Evolutionary conservation across 2,888 invertebrate genomes (phyloP).

Genomic region (Bedellia somnulentella): DNA sequence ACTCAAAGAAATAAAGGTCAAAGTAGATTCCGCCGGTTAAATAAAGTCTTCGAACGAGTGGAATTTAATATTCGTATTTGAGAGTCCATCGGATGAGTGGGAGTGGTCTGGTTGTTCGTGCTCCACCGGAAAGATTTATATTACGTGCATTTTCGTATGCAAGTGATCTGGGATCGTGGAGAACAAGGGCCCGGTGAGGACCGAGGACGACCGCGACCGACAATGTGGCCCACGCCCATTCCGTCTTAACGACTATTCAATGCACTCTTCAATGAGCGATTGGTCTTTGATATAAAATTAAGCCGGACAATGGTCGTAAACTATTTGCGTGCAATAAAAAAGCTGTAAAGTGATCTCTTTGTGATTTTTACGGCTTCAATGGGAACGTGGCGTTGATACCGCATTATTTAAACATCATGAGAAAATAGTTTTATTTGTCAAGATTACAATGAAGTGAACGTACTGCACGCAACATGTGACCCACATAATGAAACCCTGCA

Average conservation of each 20-base stretch:
- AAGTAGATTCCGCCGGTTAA: conserved; percentile 16
- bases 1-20: neutral
- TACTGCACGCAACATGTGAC: no score
- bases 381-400: neutral
- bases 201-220: conserved; percentile 28
- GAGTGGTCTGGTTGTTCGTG: conserved; percentile 52
- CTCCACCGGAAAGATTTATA: conserved; percentile 61
- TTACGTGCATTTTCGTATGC: conserved; percentile 57
- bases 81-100: conserved; percentile 42
- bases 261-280: conserved; percentile 53
- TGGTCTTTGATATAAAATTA: conserved; percentile 53
- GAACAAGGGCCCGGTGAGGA: conserved; percentile 14
- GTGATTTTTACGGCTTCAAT: conserved; percentile 15
- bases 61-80: conserved; percentile 58
- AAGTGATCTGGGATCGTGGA: conserved; percentile 58
- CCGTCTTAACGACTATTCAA: conserved; percentile 54
- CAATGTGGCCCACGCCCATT: conserved; percentile 38
- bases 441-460: no score
- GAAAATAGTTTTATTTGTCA: no score
- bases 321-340: conserved; percentile 29
- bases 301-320: conserved; percentile 35
- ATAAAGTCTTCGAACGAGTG: conserved; percentile 47
- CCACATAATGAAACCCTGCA: no score
- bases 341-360: conserved; percentile 45
- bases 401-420: neutral